These are phyloP conservation scores for Premnoplex brunnescens DNA, from an alignment of 2,797 vertebrate species.

Conservation along the genomic window DNA sequence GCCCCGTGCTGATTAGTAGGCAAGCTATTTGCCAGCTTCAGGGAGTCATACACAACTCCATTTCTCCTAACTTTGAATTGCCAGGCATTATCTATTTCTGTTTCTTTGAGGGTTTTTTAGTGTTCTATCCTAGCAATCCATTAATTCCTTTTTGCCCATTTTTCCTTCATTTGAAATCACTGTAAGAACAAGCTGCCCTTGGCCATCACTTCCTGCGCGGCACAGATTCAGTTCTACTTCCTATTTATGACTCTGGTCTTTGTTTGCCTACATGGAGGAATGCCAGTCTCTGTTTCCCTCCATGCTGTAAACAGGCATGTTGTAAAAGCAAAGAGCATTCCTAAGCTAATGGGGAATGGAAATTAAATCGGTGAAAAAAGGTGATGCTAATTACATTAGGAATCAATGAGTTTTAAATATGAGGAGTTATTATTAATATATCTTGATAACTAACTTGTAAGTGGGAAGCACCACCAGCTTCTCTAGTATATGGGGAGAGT, in stretches of 20 bases:
- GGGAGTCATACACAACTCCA: background rate
- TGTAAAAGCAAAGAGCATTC: background rate
- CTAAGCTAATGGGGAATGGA: background rate
- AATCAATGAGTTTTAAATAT: background rate
- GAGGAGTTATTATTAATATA: background rate
- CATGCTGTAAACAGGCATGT: background rate
- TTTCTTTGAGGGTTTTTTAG: background rate
- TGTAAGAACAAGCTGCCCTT: background rate
- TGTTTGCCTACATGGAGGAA: slow-evolving; percentile 2
- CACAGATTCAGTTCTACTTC: slow-evolving; percentile 2
- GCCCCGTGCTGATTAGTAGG: background rate
- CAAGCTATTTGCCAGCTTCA: background rate
- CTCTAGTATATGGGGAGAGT: background rate
- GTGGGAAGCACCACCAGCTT: background rate
- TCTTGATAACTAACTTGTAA: background rate
- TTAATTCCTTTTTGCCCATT: background rate
- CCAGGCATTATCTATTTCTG: background rate
- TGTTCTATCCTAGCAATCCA: background rate
- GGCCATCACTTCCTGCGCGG: background rate
- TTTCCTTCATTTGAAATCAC: background rate
- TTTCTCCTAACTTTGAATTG: background rate
- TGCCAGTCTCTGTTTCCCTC: background rate
- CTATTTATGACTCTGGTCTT: background rate
- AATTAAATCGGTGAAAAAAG: background rate
- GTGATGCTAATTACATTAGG: background rate